A percentile compares a stretch with the other conserved stretches of the same genome.
These are phyloP conservation scores for Chamaedrilus cognettii DNA, from an alignment of 2,888 invertebrate genomes.

Conservation along the genomic window DNA sequence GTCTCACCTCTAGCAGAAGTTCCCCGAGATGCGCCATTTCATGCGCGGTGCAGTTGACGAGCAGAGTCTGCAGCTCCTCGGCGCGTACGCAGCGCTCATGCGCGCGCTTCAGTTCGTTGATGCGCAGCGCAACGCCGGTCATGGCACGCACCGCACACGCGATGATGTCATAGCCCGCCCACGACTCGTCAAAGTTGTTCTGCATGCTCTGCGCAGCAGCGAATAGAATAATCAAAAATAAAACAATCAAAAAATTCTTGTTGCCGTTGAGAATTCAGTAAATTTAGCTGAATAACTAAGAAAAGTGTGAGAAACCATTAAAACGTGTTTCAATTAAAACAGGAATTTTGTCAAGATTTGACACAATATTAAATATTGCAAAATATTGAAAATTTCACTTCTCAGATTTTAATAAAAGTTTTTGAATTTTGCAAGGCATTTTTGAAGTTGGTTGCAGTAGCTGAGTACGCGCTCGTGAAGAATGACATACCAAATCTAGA, in stretches of 20 bases:
- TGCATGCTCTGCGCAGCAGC: conserved; percentile 74
- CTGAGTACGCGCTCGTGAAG: too few relatives aligned
- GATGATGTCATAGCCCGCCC: conserved; percentile 70
- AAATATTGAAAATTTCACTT: too few relatives aligned
- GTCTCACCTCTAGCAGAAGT: conserved; percentile 86
- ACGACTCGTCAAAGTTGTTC: conserved; percentile 71
- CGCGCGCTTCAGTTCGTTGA: conserved; percentile 91
- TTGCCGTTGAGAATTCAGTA: background rate
- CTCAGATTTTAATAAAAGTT: too few relatives aligned
- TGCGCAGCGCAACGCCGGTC: conserved; percentile 93
- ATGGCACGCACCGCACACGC: conserved; percentile 85
- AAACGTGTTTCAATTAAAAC: too few relatives aligned
- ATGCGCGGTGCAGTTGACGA: conserved; percentile 83
- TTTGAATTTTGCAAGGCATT: too few relatives aligned
- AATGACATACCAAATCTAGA: too few relatives aligned
- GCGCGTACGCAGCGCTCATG: conserved; percentile 75
- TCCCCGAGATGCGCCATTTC: conserved; percentile 78
- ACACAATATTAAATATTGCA: too few relatives aligned
- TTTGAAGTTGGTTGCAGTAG: too few relatives aligned
- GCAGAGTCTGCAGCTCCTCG: conserved; percentile 81
- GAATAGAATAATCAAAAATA: background rate
- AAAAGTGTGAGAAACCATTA: background rate
- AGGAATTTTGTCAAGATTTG: too few relatives aligned
- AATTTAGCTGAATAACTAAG: background rate
- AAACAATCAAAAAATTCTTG: background rate